phyloP scores from a whole-genome alignment of 2,113 vertebrate species.

The Sisor rabdophorus region DNA sequence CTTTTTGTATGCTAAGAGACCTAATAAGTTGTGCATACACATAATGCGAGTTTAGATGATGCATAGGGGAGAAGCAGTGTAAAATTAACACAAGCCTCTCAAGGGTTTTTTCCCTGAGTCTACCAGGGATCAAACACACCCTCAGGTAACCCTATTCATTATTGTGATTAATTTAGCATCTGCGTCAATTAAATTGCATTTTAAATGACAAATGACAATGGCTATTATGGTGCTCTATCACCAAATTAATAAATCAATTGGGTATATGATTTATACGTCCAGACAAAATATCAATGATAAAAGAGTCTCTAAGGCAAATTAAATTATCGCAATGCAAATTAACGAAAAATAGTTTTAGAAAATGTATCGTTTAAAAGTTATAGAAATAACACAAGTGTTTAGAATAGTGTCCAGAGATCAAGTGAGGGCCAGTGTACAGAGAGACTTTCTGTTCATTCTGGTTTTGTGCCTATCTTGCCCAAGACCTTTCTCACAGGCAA shows the following conservation, averaged over 20 bases:
- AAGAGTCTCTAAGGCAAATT: conserved; percentile 24
- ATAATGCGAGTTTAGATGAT: conserved; percentile 22
- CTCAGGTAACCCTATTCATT: conserved; percentile 56
- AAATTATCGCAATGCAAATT: conserved; percentile 36
- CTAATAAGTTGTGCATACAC: background rate
- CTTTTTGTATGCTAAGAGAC: background rate
- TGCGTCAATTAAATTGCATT: conserved; percentile 67
- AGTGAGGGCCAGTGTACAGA: conserved; percentile 29
- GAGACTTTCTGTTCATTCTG: conserved; percentile 57
- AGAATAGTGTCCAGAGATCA: background rate
- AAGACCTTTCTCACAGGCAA: conserved; percentile 64
- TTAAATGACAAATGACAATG: conserved; percentile 68
- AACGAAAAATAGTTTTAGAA: conserved; percentile 5
- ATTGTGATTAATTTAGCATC: conserved; percentile 66
- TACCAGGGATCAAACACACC: conserved; percentile 46
- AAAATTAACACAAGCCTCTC: conserved; percentile 46
- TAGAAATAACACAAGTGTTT: background rate
- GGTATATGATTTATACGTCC: conserved; percentile 64
- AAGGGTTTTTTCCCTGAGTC: conserved; percentile 23
- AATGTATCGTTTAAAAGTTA: background rate
- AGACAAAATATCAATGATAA: conserved; percentile 58
- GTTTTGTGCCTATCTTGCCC: conserved; percentile 51
- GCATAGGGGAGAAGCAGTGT: conserved; percentile 24
- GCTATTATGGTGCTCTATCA: conserved; percentile 67
- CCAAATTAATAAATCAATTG: conserved; percentile 66